A percentile compares a stretch with the other conserved stretches of the same genome.
Conservation (phyloP, 2,113 vertebrate species). For the Halcyon senegalensis region DNA sequence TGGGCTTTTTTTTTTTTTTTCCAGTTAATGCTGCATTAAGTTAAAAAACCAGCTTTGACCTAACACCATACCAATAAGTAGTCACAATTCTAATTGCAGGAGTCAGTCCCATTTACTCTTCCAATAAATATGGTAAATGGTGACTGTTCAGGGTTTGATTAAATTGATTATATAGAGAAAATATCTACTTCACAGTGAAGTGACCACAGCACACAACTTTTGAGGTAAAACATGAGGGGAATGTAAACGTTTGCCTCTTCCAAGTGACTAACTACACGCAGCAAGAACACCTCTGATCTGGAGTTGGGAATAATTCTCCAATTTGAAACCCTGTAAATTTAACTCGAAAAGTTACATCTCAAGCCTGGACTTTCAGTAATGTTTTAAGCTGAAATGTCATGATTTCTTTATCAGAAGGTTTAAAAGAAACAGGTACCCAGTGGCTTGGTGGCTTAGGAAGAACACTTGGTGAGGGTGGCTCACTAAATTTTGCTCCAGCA, state of each 20-base stretch:
- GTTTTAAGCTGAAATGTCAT: slow-evolving; percentile 98
- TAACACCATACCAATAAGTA: not conserved
- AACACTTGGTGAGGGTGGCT: slow-evolving; percentile 94
- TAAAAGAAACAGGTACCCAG: slow-evolving; percentile 92
- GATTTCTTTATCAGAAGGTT: slow-evolving; percentile 90
- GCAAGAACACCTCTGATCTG: not conserved
- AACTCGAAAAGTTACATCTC: slow-evolving; percentile 44
- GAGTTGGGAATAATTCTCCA: not conserved
- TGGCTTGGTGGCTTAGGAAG: slow-evolving; percentile 96
- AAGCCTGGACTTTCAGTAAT: slow-evolving; percentile 95
- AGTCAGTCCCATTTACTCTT: not conserved
- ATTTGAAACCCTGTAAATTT: slow-evolving; percentile 18
- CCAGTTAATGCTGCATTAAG: slow-evolving; percentile 20
- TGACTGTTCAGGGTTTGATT: not conserved
- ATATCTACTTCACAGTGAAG: slow-evolving; percentile 72
- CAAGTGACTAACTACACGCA: slow-evolving; percentile 6
- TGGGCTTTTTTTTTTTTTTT: not conserved
- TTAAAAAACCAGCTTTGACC: no score
- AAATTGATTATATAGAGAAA: not conserved
- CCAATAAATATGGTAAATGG: not conserved
- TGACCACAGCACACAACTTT: slow-evolving; percentile 72
- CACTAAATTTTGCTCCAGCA: slow-evolving; percentile 97
- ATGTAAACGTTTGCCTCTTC: not conserved
- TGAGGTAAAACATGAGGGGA: slow-evolving; percentile 8
- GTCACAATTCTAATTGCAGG: not conserved